These are phyloP conservation scores for Dipodomys stephensi DNA, from an alignment of 2,113 vertebrate genomes.

Conservation along the genomic window DNA sequence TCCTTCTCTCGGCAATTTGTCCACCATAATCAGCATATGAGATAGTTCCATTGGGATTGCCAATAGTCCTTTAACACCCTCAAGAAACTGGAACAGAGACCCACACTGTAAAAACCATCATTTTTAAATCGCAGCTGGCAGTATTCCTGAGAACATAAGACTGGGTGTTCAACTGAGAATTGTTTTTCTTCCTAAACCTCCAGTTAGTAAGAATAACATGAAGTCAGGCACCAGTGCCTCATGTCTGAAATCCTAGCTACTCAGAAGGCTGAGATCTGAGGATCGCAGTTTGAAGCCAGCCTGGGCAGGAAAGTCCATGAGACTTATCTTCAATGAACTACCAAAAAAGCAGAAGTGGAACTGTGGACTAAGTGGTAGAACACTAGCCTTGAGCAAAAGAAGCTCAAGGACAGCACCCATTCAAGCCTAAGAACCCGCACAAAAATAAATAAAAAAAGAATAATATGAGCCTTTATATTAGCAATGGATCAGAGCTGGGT, in stretches of 20 bases:
- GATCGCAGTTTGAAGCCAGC: too few species aligned
- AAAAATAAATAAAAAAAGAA: too few species aligned
- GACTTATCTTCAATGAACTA: too few species aligned
- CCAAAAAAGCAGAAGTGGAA: too few species aligned
- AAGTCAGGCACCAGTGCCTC: too few species aligned
- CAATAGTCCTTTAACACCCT: constrained; percentile 24
- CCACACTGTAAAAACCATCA: background rate
- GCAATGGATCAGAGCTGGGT: constrained; percentile 34
- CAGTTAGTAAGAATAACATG: constrained; percentile 12
- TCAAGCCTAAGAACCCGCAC: too few species aligned
- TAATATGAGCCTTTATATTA: background rate
- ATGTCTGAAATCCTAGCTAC: too few species aligned
- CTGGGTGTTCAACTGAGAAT: background rate
- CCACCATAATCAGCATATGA: constrained; percentile 3
- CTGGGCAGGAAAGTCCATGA: too few species aligned
- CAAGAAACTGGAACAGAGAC: background rate
- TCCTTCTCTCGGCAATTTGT: constrained; percentile 43
- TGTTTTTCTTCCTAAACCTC: constrained; percentile 39
- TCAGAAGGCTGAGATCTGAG: too few species aligned
- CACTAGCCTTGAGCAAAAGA: too few species aligned
- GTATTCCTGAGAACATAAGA: constrained; percentile 24
- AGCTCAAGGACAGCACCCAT: too few species aligned
- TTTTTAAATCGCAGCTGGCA: constrained; percentile 18
- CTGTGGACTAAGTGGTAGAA: too few species aligned
- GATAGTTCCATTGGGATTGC: background rate